Evolutionary conservation across 2,113 vertebrate species (phyloP), one percentile per base, ranked within the genome.

Genomic region (Leptodactylus fuscus): DNA sequence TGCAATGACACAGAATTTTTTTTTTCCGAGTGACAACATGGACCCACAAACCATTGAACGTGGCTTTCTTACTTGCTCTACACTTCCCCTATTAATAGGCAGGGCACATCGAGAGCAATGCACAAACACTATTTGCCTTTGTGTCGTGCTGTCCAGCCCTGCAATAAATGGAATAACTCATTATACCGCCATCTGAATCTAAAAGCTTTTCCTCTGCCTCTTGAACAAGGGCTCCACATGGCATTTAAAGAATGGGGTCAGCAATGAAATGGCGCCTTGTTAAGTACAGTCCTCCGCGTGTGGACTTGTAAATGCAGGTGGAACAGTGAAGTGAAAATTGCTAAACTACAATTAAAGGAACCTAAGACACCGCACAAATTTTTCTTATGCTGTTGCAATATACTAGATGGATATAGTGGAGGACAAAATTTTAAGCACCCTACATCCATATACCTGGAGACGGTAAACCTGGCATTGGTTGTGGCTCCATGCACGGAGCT

Each of bases 281-380:
- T 89, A 87, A 81, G 87, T 91, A 87, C 36, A 90, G 91, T 89
- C 91, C 90, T 87, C 89, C 90, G n/a, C 93, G 93, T 87, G 93
- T 94, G 94, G 87, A 93, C 92, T 91, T 94, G 92, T 93, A 89
- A 83, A 77, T 88, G 92, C 94, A 95, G 94, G 94, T 94, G 93
- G 93, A 92, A 91, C 92, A 91, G 89, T 27, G 38, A 29, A 67
- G 27, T 16, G n/a, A n/a, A n/a, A n/a, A n/a, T n/a, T n/a, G n/a
- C n/a, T n/a, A 34, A 16, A 2, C 15, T 75, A 29, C 24, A 75
- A 49, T 6, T 75, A 48, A 46, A 74, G 44, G 3, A 53, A 16
- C 27, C 18, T 5, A 22, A 76, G 38, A 10, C 12, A 29, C 6
- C 5, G 60, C 12, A 65, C 16, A 24, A 29, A 1, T 55, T 55